A percentile compares a stretch with the other conserved stretches of the same genome.
phyloP scores from a whole-genome alignment of 2,113 vertebrate species.

The Tautogolabrus adspersus region DNA sequence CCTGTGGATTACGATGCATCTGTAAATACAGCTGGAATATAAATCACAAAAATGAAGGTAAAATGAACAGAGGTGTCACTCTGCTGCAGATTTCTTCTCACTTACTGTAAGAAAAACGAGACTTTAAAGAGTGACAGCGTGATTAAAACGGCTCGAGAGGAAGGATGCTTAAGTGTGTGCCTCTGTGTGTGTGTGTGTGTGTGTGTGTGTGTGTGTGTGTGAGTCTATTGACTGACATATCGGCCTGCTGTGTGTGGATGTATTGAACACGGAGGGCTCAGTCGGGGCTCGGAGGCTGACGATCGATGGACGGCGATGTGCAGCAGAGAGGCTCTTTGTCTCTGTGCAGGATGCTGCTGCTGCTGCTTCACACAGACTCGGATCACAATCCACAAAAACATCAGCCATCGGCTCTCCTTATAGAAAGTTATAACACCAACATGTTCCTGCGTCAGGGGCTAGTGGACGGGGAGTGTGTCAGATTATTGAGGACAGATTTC shows the following conservation, averaged over 20 bases:
- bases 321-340: slow-evolving; percentile 63
- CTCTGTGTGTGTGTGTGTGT: neutral
- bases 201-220: slow-evolving; percentile 9
- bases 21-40: no score
- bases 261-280: slow-evolving; percentile 56
- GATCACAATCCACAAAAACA: neutral
- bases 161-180: neutral
- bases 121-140: neutral
- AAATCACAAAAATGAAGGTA: neutral
- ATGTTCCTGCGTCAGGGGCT: no score
- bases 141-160: slow-evolving; percentile 12
- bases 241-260: slow-evolving; percentile 52
- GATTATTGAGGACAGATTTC: no score
- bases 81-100: neutral
- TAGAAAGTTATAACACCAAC: no score
- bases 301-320: slow-evolving; percentile 62
- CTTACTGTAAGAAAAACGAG: neutral
- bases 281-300: slow-evolving; percentile 38
- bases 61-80: neutral
- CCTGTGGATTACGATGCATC: no score
- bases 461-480: no score
- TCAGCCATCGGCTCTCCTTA: no score
- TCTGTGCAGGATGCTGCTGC: slow-evolving; percentile 28
- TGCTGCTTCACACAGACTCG: slow-evolving; percentile 14
- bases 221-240: slow-evolving; percentile 53